Evolutionary conservation across 2,888 invertebrate genomes (phyloP), one percentile per base, ranked within the genome.

Genomic region (Auanema freiburgensis): DNA sequence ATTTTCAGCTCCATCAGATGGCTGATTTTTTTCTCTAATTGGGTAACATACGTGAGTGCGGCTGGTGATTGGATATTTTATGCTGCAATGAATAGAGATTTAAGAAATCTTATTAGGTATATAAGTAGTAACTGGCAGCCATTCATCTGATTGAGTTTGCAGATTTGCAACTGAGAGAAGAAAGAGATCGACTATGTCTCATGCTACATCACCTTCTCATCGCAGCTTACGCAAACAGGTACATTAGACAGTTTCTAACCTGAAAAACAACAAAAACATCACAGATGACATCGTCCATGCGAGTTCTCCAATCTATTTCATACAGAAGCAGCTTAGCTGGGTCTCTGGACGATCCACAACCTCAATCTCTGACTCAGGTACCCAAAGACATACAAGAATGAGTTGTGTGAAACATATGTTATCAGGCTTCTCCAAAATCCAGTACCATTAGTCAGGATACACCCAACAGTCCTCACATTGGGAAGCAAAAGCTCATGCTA

Each of bases 41-140:
- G 76, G 75, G 67, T 81, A 14, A 79, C 81, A n/a, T 81, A 77
- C 57, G 67, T 69, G 5, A 79, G 78, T 59, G 79, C 81, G 4
- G 76, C 81, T 8, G 76, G 79, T 14, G 75, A 81, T 61, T 81
- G 81, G 81, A 69, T 81, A 52, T 78, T 81, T 59, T 81, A 81
- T 59, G 81, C 81, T 0, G 81, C 78, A 8, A 76, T 81, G 75
- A 81, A 81, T 58, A 66, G 79, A 57, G 80, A 81, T 60, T 73
- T 81, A 49, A 52, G 81, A 12, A 79, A 80, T 50, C 73, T 81
- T 18, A 81, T 81, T 16, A 67, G 79, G 81, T 81, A 59, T 12
- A 21, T 4, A 52, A 41, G 33, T 1, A 51, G 23, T 18, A 16
- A 23, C n/a, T n/a, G 33, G 55, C 16, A 53, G 53, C 42, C 23